A percentile compares a stretch with the other conserved stretches of the same genome.
Evolutionary conservation across 2,888 invertebrate genomes (phyloP).

Genomic region (Linnaemya tessellans): DNA sequence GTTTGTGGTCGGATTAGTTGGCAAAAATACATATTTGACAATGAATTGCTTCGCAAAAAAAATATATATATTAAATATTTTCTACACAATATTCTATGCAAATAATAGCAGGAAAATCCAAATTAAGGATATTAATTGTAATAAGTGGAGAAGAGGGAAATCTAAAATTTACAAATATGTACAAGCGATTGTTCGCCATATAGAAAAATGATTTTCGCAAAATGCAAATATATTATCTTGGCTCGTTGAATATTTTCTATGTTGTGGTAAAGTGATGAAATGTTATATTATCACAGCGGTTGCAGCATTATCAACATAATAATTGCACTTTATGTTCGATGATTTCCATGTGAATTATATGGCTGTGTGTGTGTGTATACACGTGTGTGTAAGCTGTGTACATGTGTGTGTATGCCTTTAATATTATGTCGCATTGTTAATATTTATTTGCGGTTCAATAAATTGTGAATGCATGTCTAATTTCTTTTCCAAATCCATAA

Average conservation of each 20-base stretch:
- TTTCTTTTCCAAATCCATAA: slow-evolving; percentile 58
- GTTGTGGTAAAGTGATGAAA: slow-evolving; percentile 65
- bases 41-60: too few species aligned
- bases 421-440: slow-evolving; percentile 50
- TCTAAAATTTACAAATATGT: background rate
- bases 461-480: slow-evolving; percentile 50
- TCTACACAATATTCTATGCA: too few species aligned
- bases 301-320: slow-evolving; percentile 63
- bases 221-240: slow-evolving; percentile 18
- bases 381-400: background rate
- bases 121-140: background rate
- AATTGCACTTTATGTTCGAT: slow-evolving; percentile 31
- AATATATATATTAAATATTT: too few species aligned
- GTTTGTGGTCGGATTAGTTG: too few species aligned
- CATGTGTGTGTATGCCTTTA: background rate
- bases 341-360: background rate
- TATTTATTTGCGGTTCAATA: slow-evolving; percentile 70
- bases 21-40: too few species aligned
- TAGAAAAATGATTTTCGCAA: background rate
- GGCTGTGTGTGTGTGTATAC: too few species aligned
- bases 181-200: background rate
- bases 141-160: background rate
- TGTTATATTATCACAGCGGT: slow-evolving; percentile 68
- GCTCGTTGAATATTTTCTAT: background rate
- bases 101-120: too few species aligned